Conservation (phyloP, 2,797 vertebrate species). For the Rhynchotus rufescens region DNA sequence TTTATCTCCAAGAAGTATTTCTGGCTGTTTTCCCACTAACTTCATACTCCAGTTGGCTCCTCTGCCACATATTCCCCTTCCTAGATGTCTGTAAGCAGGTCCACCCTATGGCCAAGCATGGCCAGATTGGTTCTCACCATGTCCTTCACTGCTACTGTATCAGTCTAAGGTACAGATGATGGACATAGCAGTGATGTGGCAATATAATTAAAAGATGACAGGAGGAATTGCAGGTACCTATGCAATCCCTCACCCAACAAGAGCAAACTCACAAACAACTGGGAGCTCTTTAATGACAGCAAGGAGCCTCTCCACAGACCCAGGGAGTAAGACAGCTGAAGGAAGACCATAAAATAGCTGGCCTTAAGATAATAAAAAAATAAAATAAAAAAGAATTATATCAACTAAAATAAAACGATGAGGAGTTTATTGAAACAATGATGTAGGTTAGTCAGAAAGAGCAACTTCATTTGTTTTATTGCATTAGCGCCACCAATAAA, state of each 20-base stretch:
- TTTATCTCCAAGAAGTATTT: neutral
- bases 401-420: neutral
- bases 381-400: neutral
- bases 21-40: neutral
- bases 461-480: neutral
- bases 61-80: neutral
- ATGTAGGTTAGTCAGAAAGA: neutral
- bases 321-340: neutral
- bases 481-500: neutral
- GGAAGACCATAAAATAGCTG: neutral
- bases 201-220: neutral
- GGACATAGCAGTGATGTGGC: neutral
- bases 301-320: neutral
- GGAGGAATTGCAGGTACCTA: neutral
- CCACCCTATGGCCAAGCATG: accelerated
- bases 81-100: neutral
- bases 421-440: neutral
- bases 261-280: neutral
- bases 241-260: neutral
- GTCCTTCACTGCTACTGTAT: neutral
- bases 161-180: neutral
- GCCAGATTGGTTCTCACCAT: neutral
- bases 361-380: neutral
- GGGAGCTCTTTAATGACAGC: neutral
- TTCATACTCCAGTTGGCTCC: neutral